Conservation (phyloP, 2,888 invertebrate genomes). For the Caenorhabditis sp. region DNA sequence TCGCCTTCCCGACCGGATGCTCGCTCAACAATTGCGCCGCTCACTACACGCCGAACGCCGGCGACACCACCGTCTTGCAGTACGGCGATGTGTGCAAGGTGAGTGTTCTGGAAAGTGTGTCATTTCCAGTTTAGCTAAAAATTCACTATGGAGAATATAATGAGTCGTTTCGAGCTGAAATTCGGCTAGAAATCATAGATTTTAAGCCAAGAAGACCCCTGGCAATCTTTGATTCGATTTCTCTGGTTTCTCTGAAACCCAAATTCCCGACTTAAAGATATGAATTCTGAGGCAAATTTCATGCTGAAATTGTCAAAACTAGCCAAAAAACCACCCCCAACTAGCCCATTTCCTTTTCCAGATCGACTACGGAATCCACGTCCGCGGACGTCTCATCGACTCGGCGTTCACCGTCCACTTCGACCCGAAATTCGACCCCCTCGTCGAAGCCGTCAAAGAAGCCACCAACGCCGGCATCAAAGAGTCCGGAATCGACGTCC, state of each 20-base stretch:
- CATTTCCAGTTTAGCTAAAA: too few species aligned
- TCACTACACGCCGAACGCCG: slow-evolving; percentile 99
- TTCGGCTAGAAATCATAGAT: too few species aligned
- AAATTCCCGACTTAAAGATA: too few species aligned
- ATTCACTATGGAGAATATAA: too few species aligned
- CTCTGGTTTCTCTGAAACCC: too few species aligned
- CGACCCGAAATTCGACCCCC: slow-evolving; percentile 95
- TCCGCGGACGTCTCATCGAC: slow-evolving; percentile 91
- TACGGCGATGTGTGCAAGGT: slow-evolving; percentile 96
- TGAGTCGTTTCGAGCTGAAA: too few species aligned
- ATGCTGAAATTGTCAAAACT: neutral
- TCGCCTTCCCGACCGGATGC: slow-evolving; percentile 95
- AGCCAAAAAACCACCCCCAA: neutral
- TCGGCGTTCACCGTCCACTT: slow-evolving; percentile 98
- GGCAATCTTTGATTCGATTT: too few species aligned
- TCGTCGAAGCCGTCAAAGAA: slow-evolving; percentile 96
- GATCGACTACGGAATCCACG: slow-evolving; percentile 83
- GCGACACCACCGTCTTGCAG: slow-evolving; percentile 94
- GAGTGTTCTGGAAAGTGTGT: neutral
- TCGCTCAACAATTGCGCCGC: slow-evolving; percentile 99
- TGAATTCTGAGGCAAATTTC: too few species aligned
- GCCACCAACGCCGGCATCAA: slow-evolving; percentile 98
- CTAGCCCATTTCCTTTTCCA: slow-evolving; percentile 33
- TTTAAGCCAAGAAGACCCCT: too few species aligned
- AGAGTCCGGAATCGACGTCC: slow-evolving; percentile 96